Conservation (phyloP, 2,888 invertebrate species). For the Euclidia mi region DNA sequence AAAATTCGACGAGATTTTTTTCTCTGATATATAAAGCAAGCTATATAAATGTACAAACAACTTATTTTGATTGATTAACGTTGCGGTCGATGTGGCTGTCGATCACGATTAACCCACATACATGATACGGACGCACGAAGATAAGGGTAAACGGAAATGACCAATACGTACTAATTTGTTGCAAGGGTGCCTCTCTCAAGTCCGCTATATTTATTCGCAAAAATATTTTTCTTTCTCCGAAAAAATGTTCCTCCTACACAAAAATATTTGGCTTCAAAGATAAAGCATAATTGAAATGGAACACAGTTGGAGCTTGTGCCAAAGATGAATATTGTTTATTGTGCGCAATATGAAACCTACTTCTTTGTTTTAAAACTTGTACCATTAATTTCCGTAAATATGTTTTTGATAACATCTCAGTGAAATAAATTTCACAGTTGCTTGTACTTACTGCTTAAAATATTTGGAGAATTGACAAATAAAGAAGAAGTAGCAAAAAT, state of each 20-base stretch:
- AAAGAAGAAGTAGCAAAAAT: no score
- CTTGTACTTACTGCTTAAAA: no score
- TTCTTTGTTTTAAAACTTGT: no score
- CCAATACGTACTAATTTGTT: constrained; percentile 9
- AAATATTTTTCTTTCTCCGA: neutral
- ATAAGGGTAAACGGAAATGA: constrained; percentile 2
- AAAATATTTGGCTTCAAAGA: neutral
- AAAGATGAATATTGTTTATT: no score
- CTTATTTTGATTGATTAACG: constrained; percentile 16
- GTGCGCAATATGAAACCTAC: no score
- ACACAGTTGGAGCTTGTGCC: no score
- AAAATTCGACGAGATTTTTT: no score
- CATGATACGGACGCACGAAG: neutral
- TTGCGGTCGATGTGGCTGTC: constrained; percentile 3
- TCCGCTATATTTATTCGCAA: neutral
- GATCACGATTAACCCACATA: constrained; percentile 11
- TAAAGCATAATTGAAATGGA: no score
- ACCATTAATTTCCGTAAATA: no score
- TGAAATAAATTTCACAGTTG: no score
- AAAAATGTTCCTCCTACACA: neutral
- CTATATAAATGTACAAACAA: neutral
- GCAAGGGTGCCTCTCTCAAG: neutral
- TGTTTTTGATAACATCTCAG: no score
- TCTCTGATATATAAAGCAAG: neutral
- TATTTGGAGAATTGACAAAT: no score